Evolutionary conservation across 2,888 invertebrate species (phyloP), one percentile per base, ranked within the genome.

Genomic region (Glyphotaelius pellucidus): DNA sequence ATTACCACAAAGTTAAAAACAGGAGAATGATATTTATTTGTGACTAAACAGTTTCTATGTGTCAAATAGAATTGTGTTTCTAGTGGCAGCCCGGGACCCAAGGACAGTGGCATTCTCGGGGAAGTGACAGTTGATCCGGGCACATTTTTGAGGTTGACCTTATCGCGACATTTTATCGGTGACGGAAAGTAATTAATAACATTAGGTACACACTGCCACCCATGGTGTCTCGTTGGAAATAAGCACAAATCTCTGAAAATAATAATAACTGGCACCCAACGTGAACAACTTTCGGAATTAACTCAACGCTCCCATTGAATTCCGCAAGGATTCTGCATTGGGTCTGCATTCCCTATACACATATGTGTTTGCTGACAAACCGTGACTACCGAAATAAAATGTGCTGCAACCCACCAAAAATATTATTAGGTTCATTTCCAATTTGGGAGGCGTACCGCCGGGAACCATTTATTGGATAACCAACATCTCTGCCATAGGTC

Each of bases 1-100:
- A 47, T 86, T 86, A 86, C 86, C 38, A 47, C 86, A 86, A 86
- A 86, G 12, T 25, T 86, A 47, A 32, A 25, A 83, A n/a, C 42
- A 14, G 47, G 42, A n/a, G 30, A 86, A 42, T n/a, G 30, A 86
- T 35, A 47, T 47, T 47, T 25, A 83, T 83, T 83, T 86, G 47
- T 15, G 30, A n/a, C 67, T 9, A 67, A 67, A 7, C 25, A 9
- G 25, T 7, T 67, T 67, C 25, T 67, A 2, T 81, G 81, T 81
- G 32, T 42, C 42, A 30, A 35, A 47, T 42, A 47, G 2, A 12
- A 42, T 42, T 42, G 86, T 47, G 11, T 30, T 42, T 38, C 42
- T 86, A 5, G 19, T 35, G 38, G 30, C 85, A 25, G 42, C 25
- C 14, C 14, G n/a, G 85, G 47, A 19, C 35, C 15, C 85, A 86